Conservation (phyloP, 92 coral and sea anemone genomes). For the Zoanthus gigantus region DNA sequence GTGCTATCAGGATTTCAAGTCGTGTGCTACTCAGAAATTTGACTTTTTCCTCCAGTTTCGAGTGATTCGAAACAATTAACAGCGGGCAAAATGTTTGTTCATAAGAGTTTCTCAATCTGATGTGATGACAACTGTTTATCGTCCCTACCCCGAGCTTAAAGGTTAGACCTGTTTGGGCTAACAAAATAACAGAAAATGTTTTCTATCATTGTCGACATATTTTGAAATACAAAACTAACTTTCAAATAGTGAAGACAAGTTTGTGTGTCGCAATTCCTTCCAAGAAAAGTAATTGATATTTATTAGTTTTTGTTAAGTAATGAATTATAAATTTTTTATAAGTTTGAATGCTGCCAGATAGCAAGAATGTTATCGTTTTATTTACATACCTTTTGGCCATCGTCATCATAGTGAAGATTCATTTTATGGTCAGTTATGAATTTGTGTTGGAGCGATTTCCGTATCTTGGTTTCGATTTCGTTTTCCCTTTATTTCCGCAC, state of each 20-base stretch:
- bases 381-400: neutral
- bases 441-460: neutral
- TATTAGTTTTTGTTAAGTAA: neutral
- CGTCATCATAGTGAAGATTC: neutral
- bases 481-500: neutral
- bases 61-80: too few species aligned
- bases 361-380: neutral
- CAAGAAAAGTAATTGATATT: neutral
- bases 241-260: neutral
- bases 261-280: neutral
- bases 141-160: too few species aligned
- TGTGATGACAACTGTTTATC: too few species aligned
- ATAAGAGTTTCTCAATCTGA: too few species aligned
- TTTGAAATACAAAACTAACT: neutral
- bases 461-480: neutral
- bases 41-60: too few species aligned
- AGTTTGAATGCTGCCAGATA: neutral
- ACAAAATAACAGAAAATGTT: too few species aligned
- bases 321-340: neutral
- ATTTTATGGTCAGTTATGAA: neutral
- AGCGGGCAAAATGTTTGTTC: too few species aligned
- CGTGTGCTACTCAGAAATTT: too few species aligned
- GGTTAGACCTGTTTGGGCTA: too few species aligned
- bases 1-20: too few species aligned
- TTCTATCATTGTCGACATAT: neutral